These are phyloP conservation scores for Atlantisia rogersi DNA, from an alignment of 2,113 vertebrate species.

Conservation along the genomic window DNA sequence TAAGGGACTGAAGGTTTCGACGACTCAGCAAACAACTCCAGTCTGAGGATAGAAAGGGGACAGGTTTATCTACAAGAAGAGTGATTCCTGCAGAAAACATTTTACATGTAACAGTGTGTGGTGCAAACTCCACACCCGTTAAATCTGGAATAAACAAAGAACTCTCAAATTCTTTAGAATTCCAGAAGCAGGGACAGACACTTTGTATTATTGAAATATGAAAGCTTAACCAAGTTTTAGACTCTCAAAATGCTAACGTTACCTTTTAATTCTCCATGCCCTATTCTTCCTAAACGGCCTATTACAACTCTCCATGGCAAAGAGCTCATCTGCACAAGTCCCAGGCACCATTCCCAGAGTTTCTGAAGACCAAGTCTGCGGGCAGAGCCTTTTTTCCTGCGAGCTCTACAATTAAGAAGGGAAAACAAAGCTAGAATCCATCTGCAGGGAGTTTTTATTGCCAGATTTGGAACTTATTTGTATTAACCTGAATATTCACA, in stretches of 20 bases:
- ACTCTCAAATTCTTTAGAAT: background rate
- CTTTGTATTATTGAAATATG: background rate
- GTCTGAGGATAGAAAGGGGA: constrained; percentile 78
- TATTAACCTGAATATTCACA: background rate
- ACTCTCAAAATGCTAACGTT: background rate
- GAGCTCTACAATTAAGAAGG: constrained; percentile 77
- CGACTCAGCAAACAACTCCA: constrained; percentile 97
- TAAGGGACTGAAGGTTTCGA: constrained; percentile 92
- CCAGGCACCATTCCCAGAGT: constrained; percentile 98
- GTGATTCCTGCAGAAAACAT: background rate
- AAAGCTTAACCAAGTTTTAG: background rate
- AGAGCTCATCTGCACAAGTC: constrained; percentile 96
- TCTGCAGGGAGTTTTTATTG: background rate
- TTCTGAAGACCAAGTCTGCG: constrained; percentile 94
- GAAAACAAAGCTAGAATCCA: background rate
- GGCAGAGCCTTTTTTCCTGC: constrained; percentile 99
- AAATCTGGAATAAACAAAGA: background rate
- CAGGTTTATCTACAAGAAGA: background rate
- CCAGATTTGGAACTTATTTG: background rate
- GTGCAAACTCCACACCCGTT: background rate
- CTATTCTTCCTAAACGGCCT: constrained; percentile 95
- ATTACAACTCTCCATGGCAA: constrained; percentile 98
- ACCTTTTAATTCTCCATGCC: constrained; percentile 97
- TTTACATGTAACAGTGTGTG: fast-evolving
- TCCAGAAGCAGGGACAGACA: background rate